A percentile compares a stretch with the other conserved stretches of the same genome.
phyloP scores from a whole-genome alignment of 2,113 vertebrate genomes.

The Campylomormyrus tamandua region DNA sequence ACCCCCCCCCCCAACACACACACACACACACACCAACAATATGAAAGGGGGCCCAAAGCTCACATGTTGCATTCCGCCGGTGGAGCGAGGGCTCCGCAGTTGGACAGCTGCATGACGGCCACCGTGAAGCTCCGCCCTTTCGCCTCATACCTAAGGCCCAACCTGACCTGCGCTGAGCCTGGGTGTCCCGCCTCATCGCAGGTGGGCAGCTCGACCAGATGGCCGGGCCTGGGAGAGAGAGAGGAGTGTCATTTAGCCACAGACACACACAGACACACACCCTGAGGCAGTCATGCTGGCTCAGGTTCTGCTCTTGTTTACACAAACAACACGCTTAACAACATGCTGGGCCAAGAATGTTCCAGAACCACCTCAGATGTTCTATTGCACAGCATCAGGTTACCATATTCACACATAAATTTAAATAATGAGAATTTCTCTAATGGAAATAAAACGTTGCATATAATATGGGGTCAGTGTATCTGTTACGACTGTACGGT shows the following conservation, averaged over 20 bases:
- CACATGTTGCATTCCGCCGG: constrained; percentile 79
- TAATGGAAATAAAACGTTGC: neutral
- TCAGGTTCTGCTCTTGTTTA: neutral
- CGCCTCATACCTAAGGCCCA: constrained; percentile 83
- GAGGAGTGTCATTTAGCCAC: neutral
- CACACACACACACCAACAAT: neutral
- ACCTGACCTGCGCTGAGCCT: constrained; percentile 74
- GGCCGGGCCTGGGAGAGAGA: constrained; percentile 39
- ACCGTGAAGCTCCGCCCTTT: constrained; percentile 83
- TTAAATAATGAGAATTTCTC: neutral
- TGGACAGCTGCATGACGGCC: constrained; percentile 73
- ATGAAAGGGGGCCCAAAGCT: constrained; percentile 35
- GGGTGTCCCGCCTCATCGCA: constrained; percentile 60
- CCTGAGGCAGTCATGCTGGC: neutral
- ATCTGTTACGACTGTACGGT: neutral
- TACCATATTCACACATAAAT: neutral
- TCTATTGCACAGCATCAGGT: neutral
- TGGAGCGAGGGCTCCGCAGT: constrained; percentile 68
- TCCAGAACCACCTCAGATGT: neutral
- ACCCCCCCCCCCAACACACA: too few relatives aligned
- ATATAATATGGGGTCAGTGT: neutral
- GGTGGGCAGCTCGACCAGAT: constrained; percentile 55
- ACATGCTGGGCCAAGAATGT: neutral
- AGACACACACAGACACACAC: neutral
- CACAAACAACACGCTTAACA: neutral